phyloP scores from a whole-genome alignment of 2,797 vertebrate genomes.

The Sebastiscus albofasciatus region DNA sequence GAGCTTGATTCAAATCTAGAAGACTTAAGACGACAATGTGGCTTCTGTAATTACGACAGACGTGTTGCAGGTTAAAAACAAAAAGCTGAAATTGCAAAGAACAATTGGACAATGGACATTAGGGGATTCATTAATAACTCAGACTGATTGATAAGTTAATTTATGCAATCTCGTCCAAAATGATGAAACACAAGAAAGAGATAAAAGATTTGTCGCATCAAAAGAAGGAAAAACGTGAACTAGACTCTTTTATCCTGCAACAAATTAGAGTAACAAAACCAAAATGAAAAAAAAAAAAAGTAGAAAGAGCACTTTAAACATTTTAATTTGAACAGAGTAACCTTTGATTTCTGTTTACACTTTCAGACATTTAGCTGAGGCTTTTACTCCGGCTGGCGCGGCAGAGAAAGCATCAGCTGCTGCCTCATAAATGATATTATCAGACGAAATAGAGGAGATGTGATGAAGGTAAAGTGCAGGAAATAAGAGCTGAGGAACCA shows the following conservation, averaged over 20 bases:
- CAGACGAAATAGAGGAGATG: neutral
- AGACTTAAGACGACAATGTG: too few species aligned
- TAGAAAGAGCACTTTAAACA: neutral
- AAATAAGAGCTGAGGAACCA: neutral
- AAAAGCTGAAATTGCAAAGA: neutral
- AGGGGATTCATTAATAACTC: neutral
- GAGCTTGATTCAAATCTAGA: too few species aligned
- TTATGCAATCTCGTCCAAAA: neutral
- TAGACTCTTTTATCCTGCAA: neutral
- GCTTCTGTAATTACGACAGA: too few species aligned
- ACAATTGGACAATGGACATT: neutral
- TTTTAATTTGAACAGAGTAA: neutral
- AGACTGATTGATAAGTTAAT: too few species aligned
- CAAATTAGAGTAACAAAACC: neutral
- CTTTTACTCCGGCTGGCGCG: neutral
- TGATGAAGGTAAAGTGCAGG: neutral
- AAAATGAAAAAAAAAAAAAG: neutral
- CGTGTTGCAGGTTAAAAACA: neutral
- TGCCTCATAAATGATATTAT: neutral
- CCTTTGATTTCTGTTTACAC: neutral
- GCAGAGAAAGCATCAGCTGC: neutral
- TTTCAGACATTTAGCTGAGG: neutral
- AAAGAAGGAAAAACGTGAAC: neutral
- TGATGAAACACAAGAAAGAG: neutral
- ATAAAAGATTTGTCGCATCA: too few species aligned